These are phyloP conservation scores for Brotula barbata DNA, from an alignment of 2,797 vertebrate species.

Conservation along the genomic window DNA sequence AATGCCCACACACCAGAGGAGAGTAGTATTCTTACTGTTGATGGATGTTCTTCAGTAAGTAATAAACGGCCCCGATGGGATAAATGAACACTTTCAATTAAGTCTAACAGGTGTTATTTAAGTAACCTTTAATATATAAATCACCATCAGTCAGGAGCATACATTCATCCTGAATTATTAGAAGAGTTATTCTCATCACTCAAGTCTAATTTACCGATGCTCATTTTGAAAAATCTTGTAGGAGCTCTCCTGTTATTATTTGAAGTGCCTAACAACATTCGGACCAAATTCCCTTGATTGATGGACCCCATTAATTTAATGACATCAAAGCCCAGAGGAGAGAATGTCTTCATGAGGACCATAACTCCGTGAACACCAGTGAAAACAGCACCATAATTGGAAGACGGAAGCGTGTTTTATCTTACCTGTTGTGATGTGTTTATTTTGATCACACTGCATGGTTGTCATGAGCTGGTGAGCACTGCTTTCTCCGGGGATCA, in stretches of 20 bases:
- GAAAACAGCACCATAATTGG: slow-evolving; percentile 46
- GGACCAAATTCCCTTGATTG: slow-evolving; percentile 45
- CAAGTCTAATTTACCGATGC: slow-evolving; percentile 4
- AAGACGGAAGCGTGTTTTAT: slow-evolving; percentile 61
- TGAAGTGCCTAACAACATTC: slow-evolving; percentile 39
- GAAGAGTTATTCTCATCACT: too few relatives aligned
- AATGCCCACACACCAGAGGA: too few relatives aligned
- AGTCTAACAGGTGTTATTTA: too few relatives aligned
- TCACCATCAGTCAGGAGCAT: too few relatives aligned
- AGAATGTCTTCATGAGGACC: slow-evolving; percentile 53
- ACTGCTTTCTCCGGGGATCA: slow-evolving; percentile 58
- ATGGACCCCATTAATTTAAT: slow-evolving; percentile 61
- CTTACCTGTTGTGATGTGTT: slow-evolving; percentile 49
- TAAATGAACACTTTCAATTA: too few relatives aligned
- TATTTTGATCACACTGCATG: slow-evolving; percentile 24
- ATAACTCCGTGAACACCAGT: slow-evolving; percentile 44
- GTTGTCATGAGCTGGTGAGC: slow-evolving; percentile 58
- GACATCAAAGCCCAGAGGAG: slow-evolving; percentile 63
- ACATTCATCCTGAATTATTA: too few relatives aligned
- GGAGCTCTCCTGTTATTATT: slow-evolving; percentile 24
- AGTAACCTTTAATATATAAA: too few relatives aligned
- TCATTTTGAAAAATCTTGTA: slow-evolving; percentile 26
- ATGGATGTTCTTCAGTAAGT: too few relatives aligned
- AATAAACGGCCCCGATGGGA: too few relatives aligned
- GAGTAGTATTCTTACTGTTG: too few relatives aligned